These are phyloP conservation scores for Amblyopsis rosae DNA, from an alignment of 2,113 vertebrate species.

Conservation along the genomic window DNA sequence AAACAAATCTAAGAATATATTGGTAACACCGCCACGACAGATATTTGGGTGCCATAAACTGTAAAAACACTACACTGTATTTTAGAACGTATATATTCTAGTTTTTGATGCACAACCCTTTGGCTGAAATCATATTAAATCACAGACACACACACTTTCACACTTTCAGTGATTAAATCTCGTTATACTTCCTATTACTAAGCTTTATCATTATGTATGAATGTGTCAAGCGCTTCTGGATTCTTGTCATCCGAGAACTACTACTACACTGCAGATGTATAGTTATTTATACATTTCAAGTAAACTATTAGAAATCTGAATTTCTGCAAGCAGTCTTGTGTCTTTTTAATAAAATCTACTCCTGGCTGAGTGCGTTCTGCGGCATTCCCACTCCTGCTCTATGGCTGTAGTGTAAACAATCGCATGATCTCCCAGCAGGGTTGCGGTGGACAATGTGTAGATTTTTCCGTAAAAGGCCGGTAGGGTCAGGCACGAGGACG, in stretches of 20 bases:
- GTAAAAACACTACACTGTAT: no score
- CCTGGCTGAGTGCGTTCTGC: neutral
- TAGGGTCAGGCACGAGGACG: neutral
- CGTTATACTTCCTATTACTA: no score
- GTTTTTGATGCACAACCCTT: no score
- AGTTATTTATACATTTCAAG: neutral
- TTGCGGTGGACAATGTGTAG: conserved; percentile 1
- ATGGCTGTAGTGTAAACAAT: conserved; percentile 3
- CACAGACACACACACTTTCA: no score
- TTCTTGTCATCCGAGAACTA: neutral
- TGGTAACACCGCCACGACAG: no score
- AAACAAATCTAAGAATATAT: no score
- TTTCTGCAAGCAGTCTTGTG: neutral
- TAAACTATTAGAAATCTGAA: conserved; percentile 6
- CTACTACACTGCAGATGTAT: neutral
- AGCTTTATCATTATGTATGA: no score
- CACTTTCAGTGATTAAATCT: no score
- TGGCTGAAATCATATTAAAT: no score
- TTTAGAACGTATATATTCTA: no score
- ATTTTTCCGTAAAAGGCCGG: conserved; percentile 12
- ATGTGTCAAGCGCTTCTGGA: no score
- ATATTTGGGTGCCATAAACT: no score
- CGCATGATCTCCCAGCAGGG: neutral
- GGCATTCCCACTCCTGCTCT: neutral
- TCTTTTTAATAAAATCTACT: conserved; percentile 23